phyloP scores from a whole-genome alignment of 2,888 invertebrate species.

The Leucoma salicis region DNA sequence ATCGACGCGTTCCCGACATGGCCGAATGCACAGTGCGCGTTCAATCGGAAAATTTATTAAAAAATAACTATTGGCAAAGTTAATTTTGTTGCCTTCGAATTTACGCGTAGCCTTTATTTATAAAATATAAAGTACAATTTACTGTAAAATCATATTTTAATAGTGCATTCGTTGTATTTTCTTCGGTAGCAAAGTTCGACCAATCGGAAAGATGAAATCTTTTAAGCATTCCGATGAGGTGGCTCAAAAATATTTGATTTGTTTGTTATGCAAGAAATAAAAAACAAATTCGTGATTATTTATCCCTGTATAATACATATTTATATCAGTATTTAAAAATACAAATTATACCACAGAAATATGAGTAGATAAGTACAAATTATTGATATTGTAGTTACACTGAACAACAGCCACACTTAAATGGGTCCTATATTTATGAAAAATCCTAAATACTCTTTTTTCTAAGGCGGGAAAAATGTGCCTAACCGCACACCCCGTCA shows the following conservation, averaged over 20 bases:
- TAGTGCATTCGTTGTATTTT: slow-evolving; percentile 13
- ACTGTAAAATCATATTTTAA: background rate
- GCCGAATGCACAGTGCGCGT: slow-evolving; percentile 53
- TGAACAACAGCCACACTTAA: too few species aligned
- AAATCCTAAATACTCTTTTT: too few species aligned
- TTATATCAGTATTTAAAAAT: too few species aligned
- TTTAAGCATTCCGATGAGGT: slow-evolving; percentile 64
- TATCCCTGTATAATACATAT: too few species aligned
- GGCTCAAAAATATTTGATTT: slow-evolving; percentile 41
- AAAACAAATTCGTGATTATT: too few species aligned
- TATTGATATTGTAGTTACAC: too few species aligned
- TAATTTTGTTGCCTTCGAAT: slow-evolving; percentile 1
- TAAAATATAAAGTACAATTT: slow-evolving; percentile 16
- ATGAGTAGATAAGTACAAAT: too few species aligned
- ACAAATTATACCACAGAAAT: too few species aligned
- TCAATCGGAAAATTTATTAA: slow-evolving; percentile 57
- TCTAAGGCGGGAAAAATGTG: too few species aligned
- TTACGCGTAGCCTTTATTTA: background rate
- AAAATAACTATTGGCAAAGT: slow-evolving; percentile 33
- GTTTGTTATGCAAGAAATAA: too few species aligned
- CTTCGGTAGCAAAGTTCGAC: slow-evolving; percentile 63
- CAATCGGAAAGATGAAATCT: slow-evolving; percentile 71
- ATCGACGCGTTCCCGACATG: slow-evolving; percentile 58
- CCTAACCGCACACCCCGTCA: too few species aligned
- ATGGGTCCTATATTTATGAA: too few species aligned